Evolutionary conservation across 2,113 vertebrate genomes (phyloP), one percentile per base, ranked within the genome.

Genomic region (Stigmatopora nigra): DNA sequence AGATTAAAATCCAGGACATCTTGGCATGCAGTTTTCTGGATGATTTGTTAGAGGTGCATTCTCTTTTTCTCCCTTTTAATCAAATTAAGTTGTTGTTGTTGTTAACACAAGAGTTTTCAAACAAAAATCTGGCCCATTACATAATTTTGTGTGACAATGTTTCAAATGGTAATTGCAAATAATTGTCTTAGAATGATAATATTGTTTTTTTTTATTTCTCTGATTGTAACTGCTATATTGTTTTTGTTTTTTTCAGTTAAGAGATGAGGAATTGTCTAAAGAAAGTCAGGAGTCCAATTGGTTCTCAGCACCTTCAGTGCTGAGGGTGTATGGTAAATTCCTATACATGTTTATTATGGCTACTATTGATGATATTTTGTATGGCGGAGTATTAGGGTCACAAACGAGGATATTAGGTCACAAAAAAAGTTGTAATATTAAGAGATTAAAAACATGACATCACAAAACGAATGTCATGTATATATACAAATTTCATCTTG

Each of bases 1-100:
- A 98, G 82, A 99, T 99, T 88, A 98, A 99, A 90, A 99, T 99
- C 85, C 97, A 98, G 86, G 97, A 99, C 89, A 99, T 99, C 82
- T 85, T 98, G 87, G 95, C 97, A 65, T 98, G 97, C 90, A 97
- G 97, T 83, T 99, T 98, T 80, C 89, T 99, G 73, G 97, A 98
- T 85, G 97, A 98, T 77, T 89, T 99, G 75, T 79, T 99, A 48
- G 97, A 99, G 93, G 96, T 99, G 92, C 3, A 4, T 60, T 16
- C 1, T n/a, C 8, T 51, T n/a, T 51, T 51, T 51, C 5, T 3
- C 2, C 17, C 48, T 20, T 53, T 53, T 25, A 5, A 10, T 53
- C 11, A 2, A 53, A 53, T 53, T 22, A 17, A 49, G 17, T 19
- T 14, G 51, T 53, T 22, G 17, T 19, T 14, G 51, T 53, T 22